Base-by-base conservation (phyloP, 2,113 vertebrate genomes). In the Myxocyprinus asiaticus region DNA sequence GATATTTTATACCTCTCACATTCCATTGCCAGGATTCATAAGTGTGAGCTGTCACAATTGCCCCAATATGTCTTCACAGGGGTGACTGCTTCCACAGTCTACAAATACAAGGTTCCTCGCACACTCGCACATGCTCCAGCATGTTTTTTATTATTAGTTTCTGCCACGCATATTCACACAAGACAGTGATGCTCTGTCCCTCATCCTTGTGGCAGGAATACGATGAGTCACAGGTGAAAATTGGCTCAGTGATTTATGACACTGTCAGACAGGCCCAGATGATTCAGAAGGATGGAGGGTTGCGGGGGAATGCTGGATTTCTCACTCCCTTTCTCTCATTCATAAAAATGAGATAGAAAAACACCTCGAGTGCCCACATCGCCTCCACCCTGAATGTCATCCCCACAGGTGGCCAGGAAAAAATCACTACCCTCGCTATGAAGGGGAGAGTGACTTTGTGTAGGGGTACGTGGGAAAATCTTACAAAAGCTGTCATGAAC, bases 171-270 rank as follows among this genome's bases (percentile, higher is more conserved):
- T 86, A 83, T 82, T 89, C 90, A 87, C 85, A 6, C 14, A 12
- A 33, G 9, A 9, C 63, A 53, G 4, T 73, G 56, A 77, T 77
- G 80, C 85, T 83, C 79, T 75, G 88, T 77, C 76, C 42, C 22
- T 74, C 50, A 33, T 86, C 81, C 76, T 87, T 82, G 81, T 79
- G 82, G 85, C 83, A 86, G 86, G 61, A 74, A 77, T 12, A 14
- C 78, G 76, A 89, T 89, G 87, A 91, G 86, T 90, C 88, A 90
- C 81, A 78, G 74, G 77, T 85, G 79, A 66, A 81, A 90, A 86
- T 76, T 87, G 86, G 83, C 65, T 69, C 81, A 86, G 85, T 84
- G 85, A 88, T 88, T 89, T 86, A 85, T 80, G 82, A 82, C 63
- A 10, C 87, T 81, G 79, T 88, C 85, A 83, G 67, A 63, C 14